Base-by-base conservation (phyloP, 2,888 invertebrate species). In the Ypsolopha scabrella region DNA sequence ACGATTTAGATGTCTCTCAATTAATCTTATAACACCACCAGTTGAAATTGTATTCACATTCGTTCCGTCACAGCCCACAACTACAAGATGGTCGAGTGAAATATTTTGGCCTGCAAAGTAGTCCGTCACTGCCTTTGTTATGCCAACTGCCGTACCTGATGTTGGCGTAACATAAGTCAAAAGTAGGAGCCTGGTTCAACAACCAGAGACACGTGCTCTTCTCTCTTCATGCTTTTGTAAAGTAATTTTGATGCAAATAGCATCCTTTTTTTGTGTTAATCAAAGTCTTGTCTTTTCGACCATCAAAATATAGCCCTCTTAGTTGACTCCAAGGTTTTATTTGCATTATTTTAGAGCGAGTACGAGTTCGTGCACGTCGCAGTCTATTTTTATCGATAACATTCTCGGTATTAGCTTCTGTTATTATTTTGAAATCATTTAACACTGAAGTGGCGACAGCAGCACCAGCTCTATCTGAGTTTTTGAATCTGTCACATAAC, bases 261-360 rank as follows among this genome's bases (percentile, higher is more conserved):
- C 9, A 10, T 13, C 36, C 47, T 36, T 47, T 47, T 36, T 47
- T 8, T 11, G 13, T 47, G 36, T n/a, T 9, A 37, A 48, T n/a
- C 37, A 48, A 48, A 37, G 37, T 48, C 37, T 48, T 48, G 37
- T 48, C 48, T 9, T 48, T 48, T 37, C 48, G 10, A 2, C 48
- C 48, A 48, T 48, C 48, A 48, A 48, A 48, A 48, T 45, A n/a
- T n/a, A n/a, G n/a, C n/a, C n/a, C n/a, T n/a, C n/a, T n/a, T n/a
- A n/a, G n/a, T n/a, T n/a, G n/a, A n/a, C n/a, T n/a, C n/a, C n/a
- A n/a, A n/a, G n/a, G n/a, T n/a, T n/a, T n/a, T n/a, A n/a, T n/a
- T n/a, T n/a, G n/a, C n/a, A n/a, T n/a, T n/a, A n/a, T n/a, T n/a
- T n/a, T n/a, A n/a, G n/a, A n/a, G n/a, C n/a, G n/a, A n/a, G n/a